A percentile compares a stretch with the other conserved stretches of the same genome.
phyloP scores from a whole-genome alignment of 1,140 invertebrate genomes.

The Wiebesia pumilae region DNA sequence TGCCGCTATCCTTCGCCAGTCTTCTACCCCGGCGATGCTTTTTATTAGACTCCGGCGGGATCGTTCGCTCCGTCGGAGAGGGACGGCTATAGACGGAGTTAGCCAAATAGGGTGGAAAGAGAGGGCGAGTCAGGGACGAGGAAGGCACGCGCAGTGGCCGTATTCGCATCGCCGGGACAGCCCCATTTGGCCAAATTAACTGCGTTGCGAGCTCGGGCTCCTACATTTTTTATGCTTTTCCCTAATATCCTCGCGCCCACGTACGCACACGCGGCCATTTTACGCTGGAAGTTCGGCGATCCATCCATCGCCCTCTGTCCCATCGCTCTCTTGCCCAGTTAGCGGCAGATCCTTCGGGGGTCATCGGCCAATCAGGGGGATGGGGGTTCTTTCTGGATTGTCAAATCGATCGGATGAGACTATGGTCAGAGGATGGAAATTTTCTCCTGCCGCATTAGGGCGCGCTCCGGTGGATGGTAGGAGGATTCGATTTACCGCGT shows the following conservation, averaged over 20 bases:
- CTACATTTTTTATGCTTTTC: slow-evolving; percentile 68
- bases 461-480: not conserved
- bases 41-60: slow-evolving; percentile 73
- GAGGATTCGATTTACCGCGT: slow-evolving; percentile 50
- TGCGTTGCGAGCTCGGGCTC: slow-evolving; percentile 63
- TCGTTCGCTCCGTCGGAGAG: slow-evolving; percentile 59
- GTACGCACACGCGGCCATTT: slow-evolving; percentile 64
- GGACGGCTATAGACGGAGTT: slow-evolving; percentile 63
- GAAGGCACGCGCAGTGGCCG: slow-evolving; percentile 55
- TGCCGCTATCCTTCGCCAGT: no score
- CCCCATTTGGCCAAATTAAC: slow-evolving; percentile 74
- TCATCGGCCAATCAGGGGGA: slow-evolving; percentile 14
- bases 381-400: slow-evolving; percentile 49
- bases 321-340: not conserved
- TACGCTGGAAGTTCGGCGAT: slow-evolving; percentile 61
- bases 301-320: not conserved
- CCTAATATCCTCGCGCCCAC: slow-evolving; percentile 54
- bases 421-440: slow-evolving; percentile 38
- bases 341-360: slow-evolving; percentile 53
- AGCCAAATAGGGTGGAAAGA: slow-evolving; percentile 54
- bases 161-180: slow-evolving; percentile 65
- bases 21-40: slow-evolving; percentile 66
- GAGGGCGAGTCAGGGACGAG: slow-evolving; percentile 29
- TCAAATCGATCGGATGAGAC: slow-evolving; percentile 60
- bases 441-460: slow-evolving; percentile 38